Evolutionary conservation across 2,888 invertebrate species (phyloP), one percentile per base, ranked within the genome.

Genomic region (Pilophorus perplexus): DNA sequence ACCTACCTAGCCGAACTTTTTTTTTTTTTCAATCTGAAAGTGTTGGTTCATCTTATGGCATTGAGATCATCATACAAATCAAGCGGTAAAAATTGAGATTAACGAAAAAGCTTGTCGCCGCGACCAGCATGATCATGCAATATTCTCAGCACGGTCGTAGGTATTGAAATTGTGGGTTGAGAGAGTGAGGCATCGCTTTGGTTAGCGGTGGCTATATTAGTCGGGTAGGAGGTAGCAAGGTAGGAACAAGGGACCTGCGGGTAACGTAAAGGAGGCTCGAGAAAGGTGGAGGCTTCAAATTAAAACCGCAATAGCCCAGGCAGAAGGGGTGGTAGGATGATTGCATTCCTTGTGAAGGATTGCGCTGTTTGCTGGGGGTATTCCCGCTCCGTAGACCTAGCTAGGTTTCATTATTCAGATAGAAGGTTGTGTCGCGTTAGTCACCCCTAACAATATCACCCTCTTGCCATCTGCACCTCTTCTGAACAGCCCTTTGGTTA

Each of bases 331-430:
- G 16, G 16, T 5, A 52, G 52, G 27, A 27, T 52, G 52, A 52
- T 52, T 52, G 52, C 52, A 28, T 52, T 52, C 28, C 52, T 52
- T 18, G 23, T 52, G 52, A 52, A 52, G 52, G 52, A 52, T 52
- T 16, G 52, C 28, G 33, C 28, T 52, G 52, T 52, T 52, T 52
- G 52, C 52, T 6, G 18, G 18, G 28, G 52, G 28, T 25, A 28
- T 28, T 10, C 27, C 27, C 52, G 28, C 52, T 20, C 23, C 46
- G 25, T 46, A 46, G 46, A 46, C 52, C 52, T 18, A 52, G 27
- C 52, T 28, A 52, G 52, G 52, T 52, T 52, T 52, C 52, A 52
- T 52, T 52, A 52, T 52, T 52, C 52, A 52, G 52, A 52, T 52
- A 52, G 52, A 28, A 25, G 33, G 16, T 25, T 25, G 28, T 52